phyloP scores from a whole-genome alignment of 2,113 vertebrate genomes.

The Tyrannus savana region DNA sequence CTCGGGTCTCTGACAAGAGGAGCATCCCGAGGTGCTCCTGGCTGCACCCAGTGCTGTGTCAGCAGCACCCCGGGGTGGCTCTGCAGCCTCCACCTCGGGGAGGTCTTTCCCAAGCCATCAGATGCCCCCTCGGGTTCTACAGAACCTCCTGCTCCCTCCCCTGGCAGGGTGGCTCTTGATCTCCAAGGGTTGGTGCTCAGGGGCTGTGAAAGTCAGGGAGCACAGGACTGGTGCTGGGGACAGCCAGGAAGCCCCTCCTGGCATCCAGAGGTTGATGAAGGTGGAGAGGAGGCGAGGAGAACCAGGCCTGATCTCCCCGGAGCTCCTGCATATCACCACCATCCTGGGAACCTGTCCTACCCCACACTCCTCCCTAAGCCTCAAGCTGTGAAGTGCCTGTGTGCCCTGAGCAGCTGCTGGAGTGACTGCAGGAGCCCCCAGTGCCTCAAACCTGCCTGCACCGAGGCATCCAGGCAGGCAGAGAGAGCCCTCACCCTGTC shows the following conservation, averaged over 20 bases:
- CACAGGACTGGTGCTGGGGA: neutral
- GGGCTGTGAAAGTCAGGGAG: neutral
- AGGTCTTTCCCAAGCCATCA: neutral
- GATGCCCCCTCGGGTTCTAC: neutral
- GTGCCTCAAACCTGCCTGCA: neutral
- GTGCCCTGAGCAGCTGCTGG: neutral
- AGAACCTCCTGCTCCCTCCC: neutral
- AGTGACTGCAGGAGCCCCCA: neutral
- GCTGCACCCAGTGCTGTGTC: neutral
- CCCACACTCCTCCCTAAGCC: fast-evolving
- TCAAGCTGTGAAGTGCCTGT: fast-evolving
- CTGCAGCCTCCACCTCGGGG: neutral
- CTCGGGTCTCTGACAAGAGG: neutral
- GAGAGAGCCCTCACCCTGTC: neutral
- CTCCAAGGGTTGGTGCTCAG: neutral
- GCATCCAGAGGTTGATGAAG: neutral
- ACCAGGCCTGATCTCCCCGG: neutral
- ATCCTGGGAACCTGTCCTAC: neutral
- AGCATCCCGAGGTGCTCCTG: neutral
- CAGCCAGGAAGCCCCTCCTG: neutral
- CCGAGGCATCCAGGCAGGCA: neutral
- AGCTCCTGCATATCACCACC: neutral
- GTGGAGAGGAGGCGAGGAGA: neutral
- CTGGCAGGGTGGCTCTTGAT: neutral
- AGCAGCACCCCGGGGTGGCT: neutral